Evolutionary conservation across 2,888 invertebrate species (phyloP).

Genomic region (Eudiplozoon nipponicum): DNA sequence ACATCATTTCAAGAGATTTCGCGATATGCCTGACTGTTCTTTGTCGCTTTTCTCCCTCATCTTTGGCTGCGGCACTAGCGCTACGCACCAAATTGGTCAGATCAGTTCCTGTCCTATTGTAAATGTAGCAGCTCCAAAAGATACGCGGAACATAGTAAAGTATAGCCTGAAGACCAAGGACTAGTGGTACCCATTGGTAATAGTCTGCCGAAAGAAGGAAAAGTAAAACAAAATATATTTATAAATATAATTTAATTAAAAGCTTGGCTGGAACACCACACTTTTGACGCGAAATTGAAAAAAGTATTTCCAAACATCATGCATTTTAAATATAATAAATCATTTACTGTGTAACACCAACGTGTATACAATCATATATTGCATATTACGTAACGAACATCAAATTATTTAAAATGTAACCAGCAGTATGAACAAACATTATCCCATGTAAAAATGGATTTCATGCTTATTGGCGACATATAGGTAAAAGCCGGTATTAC

Average conservation of each 20-base stretch:
- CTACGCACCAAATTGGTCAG: slow-evolving; percentile 5
- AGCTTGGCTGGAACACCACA: too few relatives aligned
- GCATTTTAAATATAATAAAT: too few relatives aligned
- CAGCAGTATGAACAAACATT: too few relatives aligned
- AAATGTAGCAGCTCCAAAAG: slow-evolving; percentile 8
- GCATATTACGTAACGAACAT: too few relatives aligned
- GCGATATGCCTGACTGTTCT: slow-evolving; percentile 4
- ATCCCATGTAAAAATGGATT: too few relatives aligned
- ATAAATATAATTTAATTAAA: not conserved
- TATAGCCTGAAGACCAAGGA: slow-evolving; percentile 10
- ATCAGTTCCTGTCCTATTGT: slow-evolving; percentile 10
- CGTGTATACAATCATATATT: too few relatives aligned
- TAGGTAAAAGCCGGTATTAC: too few relatives aligned
- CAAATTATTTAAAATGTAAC: too few relatives aligned
- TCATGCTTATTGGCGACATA: too few relatives aligned
- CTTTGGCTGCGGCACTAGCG: slow-evolving; percentile 6
- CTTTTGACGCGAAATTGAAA: too few relatives aligned
- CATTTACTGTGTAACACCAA: too few relatives aligned
- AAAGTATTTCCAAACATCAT: too few relatives aligned
- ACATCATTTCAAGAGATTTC: slow-evolving; percentile 1
- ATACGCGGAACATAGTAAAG: slow-evolving; percentile 11
- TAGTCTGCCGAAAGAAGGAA: slow-evolving; percentile 8
- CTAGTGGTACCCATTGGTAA: slow-evolving; percentile 14
- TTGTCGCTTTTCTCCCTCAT: not conserved
- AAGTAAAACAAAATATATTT: not conserved